phyloP scores from a whole-genome alignment of 1,140 invertebrate species.

The Drosophila mojavensis region DNA sequence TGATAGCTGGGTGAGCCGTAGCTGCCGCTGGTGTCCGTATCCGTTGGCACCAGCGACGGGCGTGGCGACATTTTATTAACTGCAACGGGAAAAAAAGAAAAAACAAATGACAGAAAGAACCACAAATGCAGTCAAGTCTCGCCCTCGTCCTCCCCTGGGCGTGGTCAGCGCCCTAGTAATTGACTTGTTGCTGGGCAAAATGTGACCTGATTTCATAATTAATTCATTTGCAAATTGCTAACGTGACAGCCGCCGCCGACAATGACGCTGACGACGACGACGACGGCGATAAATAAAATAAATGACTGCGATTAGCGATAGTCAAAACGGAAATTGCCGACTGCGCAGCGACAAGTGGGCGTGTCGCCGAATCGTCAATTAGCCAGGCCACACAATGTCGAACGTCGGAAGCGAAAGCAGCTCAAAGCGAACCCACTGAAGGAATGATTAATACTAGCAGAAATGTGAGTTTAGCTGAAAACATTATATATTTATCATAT shows the following conservation, averaged over 20 bases:
- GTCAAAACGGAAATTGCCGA: conserved; percentile 47
- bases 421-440: not conserved
- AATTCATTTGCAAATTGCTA: conserved; percentile 63
- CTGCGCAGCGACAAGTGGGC: conserved; percentile 34
- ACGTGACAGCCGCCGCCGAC: conserved; percentile 47
- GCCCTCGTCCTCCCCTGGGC: not conserved
- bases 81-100: conserved; percentile 80
- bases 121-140: conserved; percentile 20
- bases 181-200: conserved; percentile 49
- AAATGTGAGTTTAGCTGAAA: not conserved
- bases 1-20: conserved; percentile 72
- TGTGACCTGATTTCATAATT: conserved; percentile 54
- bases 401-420: not conserved
- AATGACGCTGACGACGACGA: conserved; percentile 35
- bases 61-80: conserved; percentile 88
- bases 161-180: conserved; percentile 42
- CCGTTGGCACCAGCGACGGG: conserved; percentile 85
- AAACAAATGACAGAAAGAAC: not conserved
- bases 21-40: conserved; percentile 72
- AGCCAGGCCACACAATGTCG: not conserved
- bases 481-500: not conserved
- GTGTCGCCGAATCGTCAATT: conserved; percentile 33
- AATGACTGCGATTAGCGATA: conserved; percentile 46
- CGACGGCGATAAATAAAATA: conserved; percentile 65
- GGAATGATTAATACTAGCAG: not conserved